phyloP scores from a whole-genome alignment of 1,140 invertebrate species.

The Coboldia fuscipes region DNA sequence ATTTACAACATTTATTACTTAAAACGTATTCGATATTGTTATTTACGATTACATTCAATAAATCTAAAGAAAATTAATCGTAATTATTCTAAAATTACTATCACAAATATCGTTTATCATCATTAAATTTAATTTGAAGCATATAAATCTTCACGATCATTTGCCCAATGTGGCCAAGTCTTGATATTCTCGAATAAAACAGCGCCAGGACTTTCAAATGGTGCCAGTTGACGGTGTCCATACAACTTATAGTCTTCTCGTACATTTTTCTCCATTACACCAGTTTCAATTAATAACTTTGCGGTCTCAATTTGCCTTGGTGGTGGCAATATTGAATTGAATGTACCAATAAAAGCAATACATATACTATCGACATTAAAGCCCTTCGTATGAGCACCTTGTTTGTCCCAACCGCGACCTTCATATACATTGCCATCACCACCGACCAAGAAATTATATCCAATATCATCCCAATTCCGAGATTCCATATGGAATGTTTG shows the following conservation, averaged over 20 bases:
- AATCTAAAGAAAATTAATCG: no score
- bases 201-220: conserved; percentile 37
- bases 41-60: no score
- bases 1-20: no score
- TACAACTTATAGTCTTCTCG: conserved; percentile 31
- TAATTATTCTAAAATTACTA: no score
- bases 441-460: conserved; percentile 44
- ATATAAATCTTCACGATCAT: no score
- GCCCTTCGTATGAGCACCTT: conserved; percentile 35
- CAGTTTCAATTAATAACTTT: conserved; percentile 34
- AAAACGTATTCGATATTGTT: no score
- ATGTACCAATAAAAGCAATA: conserved; percentile 49
- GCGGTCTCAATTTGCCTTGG: conserved; percentile 31
- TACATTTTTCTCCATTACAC: conserved; percentile 28
- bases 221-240: conserved; percentile 33
- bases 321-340: conserved; percentile 25
- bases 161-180: conserved; percentile 29
- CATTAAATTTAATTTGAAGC: no score
- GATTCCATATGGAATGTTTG: conserved; percentile 54
- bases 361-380: conserved; percentile 39
- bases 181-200: conserved; percentile 32
- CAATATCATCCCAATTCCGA: conserved; percentile 35
- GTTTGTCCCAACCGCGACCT: conserved; percentile 37
- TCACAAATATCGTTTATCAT: no score
- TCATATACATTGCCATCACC: conserved; percentile 36